These are phyloP conservation scores for Diuraphis noxia DNA, from an alignment of 1,140 invertebrate species.

Conservation along the genomic window DNA sequence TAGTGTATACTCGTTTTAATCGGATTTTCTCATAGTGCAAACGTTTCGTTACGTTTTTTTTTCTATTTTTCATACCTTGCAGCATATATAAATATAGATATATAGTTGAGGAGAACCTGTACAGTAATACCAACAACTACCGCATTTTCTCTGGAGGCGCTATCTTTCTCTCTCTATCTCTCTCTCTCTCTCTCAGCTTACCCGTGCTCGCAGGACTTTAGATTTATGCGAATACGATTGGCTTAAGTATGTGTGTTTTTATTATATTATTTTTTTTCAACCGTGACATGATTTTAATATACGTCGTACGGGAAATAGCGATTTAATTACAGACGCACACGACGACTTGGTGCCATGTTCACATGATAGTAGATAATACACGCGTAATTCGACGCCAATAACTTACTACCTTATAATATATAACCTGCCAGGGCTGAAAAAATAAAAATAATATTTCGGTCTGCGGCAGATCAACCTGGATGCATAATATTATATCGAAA, in stretches of 20 bases:
- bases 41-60: slow-evolving; percentile 3
- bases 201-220: not conserved
- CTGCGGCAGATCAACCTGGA: slow-evolving; percentile 29
- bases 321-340: slow-evolving; percentile 33
- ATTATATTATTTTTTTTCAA: not conserved
- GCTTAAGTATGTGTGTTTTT: slow-evolving; percentile 7
- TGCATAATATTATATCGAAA: slow-evolving; percentile 24
- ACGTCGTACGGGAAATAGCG: not conserved
- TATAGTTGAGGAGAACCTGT: not conserved
- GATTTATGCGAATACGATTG: slow-evolving; percentile 12
- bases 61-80: not conserved
- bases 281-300: slow-evolving; percentile 16
- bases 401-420: too few relatives aligned
- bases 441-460: not conserved
- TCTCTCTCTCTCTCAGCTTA: not conserved
- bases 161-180: not conserved
- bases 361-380: not conserved
- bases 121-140: not conserved
- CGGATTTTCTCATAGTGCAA: not conserved
- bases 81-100: not conserved
- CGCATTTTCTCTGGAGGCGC: not conserved
- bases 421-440: slow-evolving; percentile 17
- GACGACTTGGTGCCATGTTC: not conserved
- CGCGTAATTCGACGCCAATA: not conserved
- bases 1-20: slow-evolving; percentile 6